Evolutionary conservation across 1,140 invertebrate genomes (phyloP), one percentile per base, ranked within the genome.

Genomic region (Bombus impatiens): DNA sequence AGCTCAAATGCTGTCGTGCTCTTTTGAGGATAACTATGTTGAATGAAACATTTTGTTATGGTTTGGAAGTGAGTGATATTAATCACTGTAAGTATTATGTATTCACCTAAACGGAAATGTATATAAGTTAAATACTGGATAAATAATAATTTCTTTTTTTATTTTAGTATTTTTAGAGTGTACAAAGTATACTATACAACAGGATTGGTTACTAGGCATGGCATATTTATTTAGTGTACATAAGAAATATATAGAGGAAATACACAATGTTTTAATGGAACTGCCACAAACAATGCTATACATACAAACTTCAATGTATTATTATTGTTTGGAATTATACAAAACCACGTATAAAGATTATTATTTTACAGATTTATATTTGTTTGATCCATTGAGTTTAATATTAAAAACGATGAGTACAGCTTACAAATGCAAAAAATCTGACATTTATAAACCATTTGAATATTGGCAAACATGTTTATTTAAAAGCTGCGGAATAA

Each of bases 201-300:
- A 95, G 84, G 95, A 95, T 72, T 95, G 93, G 91, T 84, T 91
- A 22, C 76, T 95, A 57, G 92, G 94, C n/a, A 86, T 95, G 59
- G 88, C 91, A 10, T 95, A 95, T 88, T 89, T 95, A 70, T 87
- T 95, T 72, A 93, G 91, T 88, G 70, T 95, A 65, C 75, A 91
- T 40, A 89, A 90, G 42, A 57, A 91, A 42, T 82, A 78, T 79
- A 79, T 92, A 53, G 37, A 70, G 12, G 87, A 89, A 71, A 83
- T 92, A 67, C 88, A 92, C 53, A 82, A 90, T 78, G 67, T 94
- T 59, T 94, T 95, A 85, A 53, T 86, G 9, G 87, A 92, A 71
- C 87, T 95, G 44, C 88, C 92, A 32, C 83, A 87, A 77, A 93
- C 86, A 57, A 85, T 93, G 62, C 87, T 95, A 28, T 91, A 92